Evolutionary conservation across 2,113 vertebrate species (phyloP).

Genomic region (Phrynocephalus versicolor): DNA sequence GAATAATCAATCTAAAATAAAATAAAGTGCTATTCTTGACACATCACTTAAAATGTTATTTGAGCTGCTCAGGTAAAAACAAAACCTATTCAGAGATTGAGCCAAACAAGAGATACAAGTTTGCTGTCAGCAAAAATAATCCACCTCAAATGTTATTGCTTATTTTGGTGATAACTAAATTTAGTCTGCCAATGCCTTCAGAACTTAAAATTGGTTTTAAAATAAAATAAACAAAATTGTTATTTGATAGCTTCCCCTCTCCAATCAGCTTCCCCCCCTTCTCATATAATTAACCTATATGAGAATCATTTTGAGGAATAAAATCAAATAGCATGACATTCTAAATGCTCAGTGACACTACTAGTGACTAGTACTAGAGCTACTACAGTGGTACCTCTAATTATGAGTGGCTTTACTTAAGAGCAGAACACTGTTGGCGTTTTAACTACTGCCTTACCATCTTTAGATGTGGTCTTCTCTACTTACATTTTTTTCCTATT

Average conservation of each 20-base stretch:
- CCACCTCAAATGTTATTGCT: background rate
- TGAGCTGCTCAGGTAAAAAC: background rate
- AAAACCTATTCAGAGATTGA: background rate
- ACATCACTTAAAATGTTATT: background rate
- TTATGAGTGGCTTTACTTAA: too few species aligned
- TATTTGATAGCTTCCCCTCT: background rate
- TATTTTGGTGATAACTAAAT: slow-evolving; percentile 10
- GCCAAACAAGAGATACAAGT: background rate
- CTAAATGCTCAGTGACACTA: background rate
- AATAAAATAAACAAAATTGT: background rate
- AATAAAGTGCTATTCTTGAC: background rate
- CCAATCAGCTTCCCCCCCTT: background rate
- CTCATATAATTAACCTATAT: background rate
- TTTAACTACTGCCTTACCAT: too few species aligned
- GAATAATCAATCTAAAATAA: background rate
- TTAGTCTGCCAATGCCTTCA: background rate
- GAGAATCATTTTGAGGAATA: slow-evolving; percentile 19
- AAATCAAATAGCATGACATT: background rate
- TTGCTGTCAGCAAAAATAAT: background rate
- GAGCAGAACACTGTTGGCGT: too few species aligned
- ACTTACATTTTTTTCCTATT: too few species aligned
- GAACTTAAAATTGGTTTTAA: slow-evolving; percentile 27
- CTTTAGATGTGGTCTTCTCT: too few species aligned
- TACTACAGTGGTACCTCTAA: too few species aligned
- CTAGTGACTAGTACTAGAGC: background rate